Evolutionary conservation across 1,140 invertebrate genomes (phyloP).

Genomic region (Neodiprion pinetum): DNA sequence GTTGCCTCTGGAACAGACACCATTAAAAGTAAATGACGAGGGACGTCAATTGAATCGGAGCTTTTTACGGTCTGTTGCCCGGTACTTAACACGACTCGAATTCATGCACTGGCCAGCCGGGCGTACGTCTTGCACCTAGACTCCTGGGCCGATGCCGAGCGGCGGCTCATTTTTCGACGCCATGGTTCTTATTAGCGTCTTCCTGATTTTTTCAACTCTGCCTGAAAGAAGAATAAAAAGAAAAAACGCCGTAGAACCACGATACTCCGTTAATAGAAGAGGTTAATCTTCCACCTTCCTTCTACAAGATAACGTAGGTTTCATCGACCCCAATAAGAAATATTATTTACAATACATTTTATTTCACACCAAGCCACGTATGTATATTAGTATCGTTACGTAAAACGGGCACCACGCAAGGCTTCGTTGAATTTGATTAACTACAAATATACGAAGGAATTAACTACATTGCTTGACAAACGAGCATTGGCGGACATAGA

Average conservation of each 20-base stretch:
- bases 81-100: neutral
- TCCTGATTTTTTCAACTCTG: slow-evolving; percentile 1
- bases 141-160: neutral
- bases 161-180: neutral
- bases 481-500: neutral
- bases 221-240: neutral
- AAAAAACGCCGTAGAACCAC: neutral
- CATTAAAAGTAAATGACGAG: neutral
- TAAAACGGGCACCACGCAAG: neutral
- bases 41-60: neutral
- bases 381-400: too few species aligned
- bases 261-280: neutral
- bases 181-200: slow-evolving; percentile 2
- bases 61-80: neutral
- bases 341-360: neutral
- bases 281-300: neutral
- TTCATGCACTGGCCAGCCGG: neutral
- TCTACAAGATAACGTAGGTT: neutral
- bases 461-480: neutral
- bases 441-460: neutral
- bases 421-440: neutral
- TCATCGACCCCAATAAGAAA: neutral
- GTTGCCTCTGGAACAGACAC: neutral
- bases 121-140: neutral
- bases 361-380: neutral